phyloP scores from a whole-genome alignment of 2,888 invertebrate genomes.

The Caenorhabditis doughertyi region DNA sequence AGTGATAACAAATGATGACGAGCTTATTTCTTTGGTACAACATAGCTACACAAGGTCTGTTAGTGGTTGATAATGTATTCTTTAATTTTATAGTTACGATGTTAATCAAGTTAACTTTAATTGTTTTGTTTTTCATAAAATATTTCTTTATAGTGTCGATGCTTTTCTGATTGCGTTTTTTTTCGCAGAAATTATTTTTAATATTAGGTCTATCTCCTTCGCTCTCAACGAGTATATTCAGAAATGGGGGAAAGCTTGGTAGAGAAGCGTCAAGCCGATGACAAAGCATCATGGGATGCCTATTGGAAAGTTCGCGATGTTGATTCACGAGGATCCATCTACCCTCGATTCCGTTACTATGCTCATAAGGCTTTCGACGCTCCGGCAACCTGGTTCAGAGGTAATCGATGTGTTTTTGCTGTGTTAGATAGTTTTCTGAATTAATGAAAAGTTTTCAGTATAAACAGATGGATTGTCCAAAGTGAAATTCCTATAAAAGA shows the following conservation, averaged over 20 bases:
- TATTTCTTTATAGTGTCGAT: background rate
- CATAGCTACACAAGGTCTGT: slow-evolving; percentile 38
- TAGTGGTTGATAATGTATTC: background rate
- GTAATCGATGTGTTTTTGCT: slow-evolving; percentile 60
- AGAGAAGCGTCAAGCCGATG: slow-evolving; percentile 75
- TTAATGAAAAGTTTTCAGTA: too few species aligned
- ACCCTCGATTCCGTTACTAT: slow-evolving; percentile 75
- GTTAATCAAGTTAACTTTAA: background rate
- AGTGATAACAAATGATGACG: slow-evolving; percentile 60
- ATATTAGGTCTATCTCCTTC: too few species aligned
- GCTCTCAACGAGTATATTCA: background rate
- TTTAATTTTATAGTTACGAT: background rate
- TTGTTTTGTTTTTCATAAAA: slow-evolving; percentile 2
- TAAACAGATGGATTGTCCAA: too few species aligned
- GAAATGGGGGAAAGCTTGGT: slow-evolving; percentile 71
- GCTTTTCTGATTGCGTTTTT: too few species aligned
- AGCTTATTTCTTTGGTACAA: slow-evolving; percentile 66
- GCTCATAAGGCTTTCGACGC: slow-evolving; percentile 76
- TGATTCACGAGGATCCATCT: slow-evolving; percentile 77
- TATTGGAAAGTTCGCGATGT: slow-evolving; percentile 80
- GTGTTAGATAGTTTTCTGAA: too few species aligned
- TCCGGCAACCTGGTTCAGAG: slow-evolving; percentile 81
- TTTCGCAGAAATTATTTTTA: too few species aligned
- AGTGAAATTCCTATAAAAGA: too few species aligned
- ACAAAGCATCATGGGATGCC: slow-evolving; percentile 79